Conservation (phyloP, 2,888 invertebrate genomes). For the Halocaridina rubra region DNA sequence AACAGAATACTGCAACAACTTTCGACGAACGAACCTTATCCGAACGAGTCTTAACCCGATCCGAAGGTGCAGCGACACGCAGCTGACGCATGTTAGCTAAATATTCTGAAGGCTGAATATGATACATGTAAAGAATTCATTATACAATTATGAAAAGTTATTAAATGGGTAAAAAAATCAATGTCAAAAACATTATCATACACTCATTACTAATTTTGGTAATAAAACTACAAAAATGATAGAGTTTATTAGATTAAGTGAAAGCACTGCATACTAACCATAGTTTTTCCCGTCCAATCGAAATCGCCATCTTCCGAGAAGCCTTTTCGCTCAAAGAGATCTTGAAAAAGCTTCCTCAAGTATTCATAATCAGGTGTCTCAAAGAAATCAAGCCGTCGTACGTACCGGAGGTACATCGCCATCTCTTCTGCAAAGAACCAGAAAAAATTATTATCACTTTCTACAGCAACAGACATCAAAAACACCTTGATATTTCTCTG, state of each 20-base stretch:
- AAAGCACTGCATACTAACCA: too few relatives aligned
- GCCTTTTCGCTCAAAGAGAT: slow-evolving; percentile 84
- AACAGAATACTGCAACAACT: too few relatives aligned
- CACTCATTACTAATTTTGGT: too few relatives aligned
- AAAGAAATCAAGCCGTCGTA: slow-evolving; percentile 96
- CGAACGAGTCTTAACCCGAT: slow-evolving; percentile 62
- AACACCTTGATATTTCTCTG: too few relatives aligned
- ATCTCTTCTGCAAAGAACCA: slow-evolving; percentile 89
- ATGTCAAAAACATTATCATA: too few relatives aligned
- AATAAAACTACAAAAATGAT: too few relatives aligned
- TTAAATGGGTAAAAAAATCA: too few relatives aligned
- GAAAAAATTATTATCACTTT: too few relatives aligned
- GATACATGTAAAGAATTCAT: not conserved
- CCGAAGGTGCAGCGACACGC: slow-evolving; percentile 62
- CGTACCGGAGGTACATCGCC: slow-evolving; percentile 97
- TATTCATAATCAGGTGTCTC: slow-evolving; percentile 99
- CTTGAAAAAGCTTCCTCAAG: slow-evolving; percentile 91
- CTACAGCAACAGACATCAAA: too few relatives aligned
- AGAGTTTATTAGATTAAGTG: too few relatives aligned
- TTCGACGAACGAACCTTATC: slow-evolving; percentile 59
- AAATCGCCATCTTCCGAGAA: slow-evolving; percentile 90
- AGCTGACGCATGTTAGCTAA: slow-evolving; percentile 62
- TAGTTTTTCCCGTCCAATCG: slow-evolving; percentile 92
- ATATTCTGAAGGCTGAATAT: slow-evolving; percentile 41
- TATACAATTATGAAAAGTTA: too few relatives aligned